Evolutionary conservation across 2,888 invertebrate species (phyloP).

Genomic region (Isoperla grammatica): DNA sequence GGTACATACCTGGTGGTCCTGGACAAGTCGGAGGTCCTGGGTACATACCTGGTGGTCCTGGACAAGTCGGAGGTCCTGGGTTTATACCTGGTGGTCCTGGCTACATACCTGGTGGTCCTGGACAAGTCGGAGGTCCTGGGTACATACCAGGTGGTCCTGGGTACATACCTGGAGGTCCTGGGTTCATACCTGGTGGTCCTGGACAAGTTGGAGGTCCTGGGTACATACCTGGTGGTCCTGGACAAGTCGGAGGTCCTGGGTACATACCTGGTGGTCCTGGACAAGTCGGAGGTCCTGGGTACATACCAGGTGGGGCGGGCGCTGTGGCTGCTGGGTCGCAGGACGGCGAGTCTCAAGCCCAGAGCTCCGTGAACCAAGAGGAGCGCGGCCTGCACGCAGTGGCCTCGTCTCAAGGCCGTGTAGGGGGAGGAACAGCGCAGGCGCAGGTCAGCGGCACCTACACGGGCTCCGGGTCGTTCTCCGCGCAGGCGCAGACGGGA

Average conservation of each 20-base stretch:
- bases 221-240: constrained; percentile 31
- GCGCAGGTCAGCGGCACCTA: constrained; percentile 79
- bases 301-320: constrained; percentile 30
- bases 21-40: constrained; percentile 25
- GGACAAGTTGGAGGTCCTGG: constrained; percentile 32
- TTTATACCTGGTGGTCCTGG: constrained; percentile 19
- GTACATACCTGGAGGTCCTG: neutral
- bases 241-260: constrained; percentile 30
- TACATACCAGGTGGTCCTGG: constrained; percentile 17
- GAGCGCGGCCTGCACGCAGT: constrained; percentile 64
- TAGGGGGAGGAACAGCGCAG: constrained; percentile 68
- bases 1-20: neutral
- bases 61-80: constrained; percentile 1
- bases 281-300: constrained; percentile 30
- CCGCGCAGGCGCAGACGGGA: constrained; percentile 74
- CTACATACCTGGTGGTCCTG: constrained; percentile 19
- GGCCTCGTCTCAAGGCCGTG: constrained; percentile 71
- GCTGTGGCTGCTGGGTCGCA: constrained; percentile 35
- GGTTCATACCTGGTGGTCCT: constrained; percentile 30
- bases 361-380: constrained; percentile 54
- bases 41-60: constrained; percentile 15
- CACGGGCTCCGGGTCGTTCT: constrained; percentile 70
- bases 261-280: constrained; percentile 21
- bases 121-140: constrained; percentile 30
- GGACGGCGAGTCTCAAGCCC: constrained; percentile 68